Evolutionary conservation across 2,888 invertebrate species (phyloP).

Genomic region (Rhagonycha fulva): DNA sequence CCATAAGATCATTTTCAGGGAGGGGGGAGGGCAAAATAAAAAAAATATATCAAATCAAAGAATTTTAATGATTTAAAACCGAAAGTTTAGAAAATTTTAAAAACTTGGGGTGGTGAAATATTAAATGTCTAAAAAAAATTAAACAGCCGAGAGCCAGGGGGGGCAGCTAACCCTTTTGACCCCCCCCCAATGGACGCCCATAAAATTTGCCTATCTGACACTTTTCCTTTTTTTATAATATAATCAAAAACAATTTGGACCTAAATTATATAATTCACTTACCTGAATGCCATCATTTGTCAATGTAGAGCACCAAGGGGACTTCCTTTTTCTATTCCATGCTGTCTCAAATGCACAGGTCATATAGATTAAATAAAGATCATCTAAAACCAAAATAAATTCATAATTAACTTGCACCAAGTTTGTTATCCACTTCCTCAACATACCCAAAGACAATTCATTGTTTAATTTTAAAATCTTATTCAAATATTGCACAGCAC

Average conservation of each 20-base stretch:
- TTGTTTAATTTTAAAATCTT: conserved; percentile 63
- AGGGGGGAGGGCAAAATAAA: no score
- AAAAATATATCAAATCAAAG: no score
- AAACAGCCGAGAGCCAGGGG: no score
- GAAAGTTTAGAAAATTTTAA: no score
- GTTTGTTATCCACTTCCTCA: not conserved
- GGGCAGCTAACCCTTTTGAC: no score
- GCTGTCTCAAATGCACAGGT: conserved; percentile 83
- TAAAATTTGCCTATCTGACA: no score
- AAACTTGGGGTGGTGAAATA: no score
- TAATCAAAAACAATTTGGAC: not conserved
- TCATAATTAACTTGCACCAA: not conserved
- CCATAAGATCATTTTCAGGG: no score
- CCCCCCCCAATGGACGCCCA: no score
- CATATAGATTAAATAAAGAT: conserved; percentile 68
- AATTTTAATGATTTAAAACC: no score
- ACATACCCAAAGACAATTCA: conserved; percentile 29
- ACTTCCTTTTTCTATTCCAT: conserved; percentile 65
- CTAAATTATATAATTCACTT: conserved; percentile 7
- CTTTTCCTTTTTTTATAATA: not conserved
- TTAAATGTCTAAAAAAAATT: no score
- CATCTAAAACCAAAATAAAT: conserved; percentile 54
- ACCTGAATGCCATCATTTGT: conserved; percentile 63
- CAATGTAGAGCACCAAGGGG: conserved; percentile 83
- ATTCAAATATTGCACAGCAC: conserved; percentile 63